A percentile compares a stretch with the other conserved stretches of the same genome.
Evolutionary conservation across 92 coral and sea anemone genomes (phyloP).

Genomic region (Phenganax subtilis): DNA sequence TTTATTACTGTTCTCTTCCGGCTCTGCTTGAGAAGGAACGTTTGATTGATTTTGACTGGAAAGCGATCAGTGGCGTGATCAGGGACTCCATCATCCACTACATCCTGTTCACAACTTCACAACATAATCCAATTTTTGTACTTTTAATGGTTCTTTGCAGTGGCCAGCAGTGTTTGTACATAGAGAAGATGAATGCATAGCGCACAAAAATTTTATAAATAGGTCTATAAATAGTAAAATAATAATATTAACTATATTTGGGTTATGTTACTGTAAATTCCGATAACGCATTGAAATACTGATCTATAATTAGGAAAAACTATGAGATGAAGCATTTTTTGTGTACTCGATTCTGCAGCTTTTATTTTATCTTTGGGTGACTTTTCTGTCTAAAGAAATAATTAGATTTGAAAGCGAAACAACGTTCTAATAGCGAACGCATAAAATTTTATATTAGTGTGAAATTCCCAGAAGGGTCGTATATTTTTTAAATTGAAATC

Average conservation of each 20-base stretch:
- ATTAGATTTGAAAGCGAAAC: background rate
- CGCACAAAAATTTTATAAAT: background rate
- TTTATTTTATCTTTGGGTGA: background rate
- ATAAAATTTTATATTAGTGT: background rate
- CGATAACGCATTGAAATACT: background rate
- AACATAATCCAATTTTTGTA: background rate
- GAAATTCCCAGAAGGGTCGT: background rate
- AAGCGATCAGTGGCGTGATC: slow-evolving; percentile 2
- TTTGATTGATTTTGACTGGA: background rate
- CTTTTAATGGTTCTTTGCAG: background rate
- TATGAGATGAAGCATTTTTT: background rate
- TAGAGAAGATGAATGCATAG: background rate
- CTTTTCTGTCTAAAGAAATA: background rate
- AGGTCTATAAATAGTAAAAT: background rate
- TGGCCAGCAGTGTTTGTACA: background rate
- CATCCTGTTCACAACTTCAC: background rate
- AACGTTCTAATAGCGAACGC: background rate
- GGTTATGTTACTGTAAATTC: background rate
- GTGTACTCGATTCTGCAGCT: background rate
- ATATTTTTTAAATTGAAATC: background rate
- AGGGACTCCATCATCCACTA: background rate
- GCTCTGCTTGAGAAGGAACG: background rate
- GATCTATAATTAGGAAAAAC: background rate
- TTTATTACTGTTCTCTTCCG: background rate
- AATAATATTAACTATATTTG: background rate